Evolutionary conservation across 2,888 invertebrate genomes (phyloP).

Genomic region (Ennomos fuscantarius): DNA sequence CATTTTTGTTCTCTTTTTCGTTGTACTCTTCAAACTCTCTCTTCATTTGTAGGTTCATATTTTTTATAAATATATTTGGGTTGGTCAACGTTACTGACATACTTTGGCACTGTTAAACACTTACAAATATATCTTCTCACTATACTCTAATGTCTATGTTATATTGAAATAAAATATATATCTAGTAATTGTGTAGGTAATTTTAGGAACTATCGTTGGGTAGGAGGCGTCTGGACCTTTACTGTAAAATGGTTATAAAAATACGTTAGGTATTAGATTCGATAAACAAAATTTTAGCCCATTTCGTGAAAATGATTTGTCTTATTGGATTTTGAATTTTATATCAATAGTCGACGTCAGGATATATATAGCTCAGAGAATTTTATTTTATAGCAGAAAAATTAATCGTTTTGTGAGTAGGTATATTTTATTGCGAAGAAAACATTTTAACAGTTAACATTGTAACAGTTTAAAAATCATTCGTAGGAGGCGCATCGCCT

Average conservation of each 20-base stretch:
- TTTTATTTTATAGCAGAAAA: no score
- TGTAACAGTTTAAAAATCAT: no score
- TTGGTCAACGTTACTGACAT: slow-evolving; percentile 78
- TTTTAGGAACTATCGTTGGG: slow-evolving; percentile 86
- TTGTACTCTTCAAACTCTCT: slow-evolving; percentile 73
- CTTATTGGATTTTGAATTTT: no score
- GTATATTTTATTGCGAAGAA: no score
- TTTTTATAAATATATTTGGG: slow-evolving; percentile 72
- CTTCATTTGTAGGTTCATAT: slow-evolving; percentile 77
- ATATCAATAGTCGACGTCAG: no score
- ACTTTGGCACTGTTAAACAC: slow-evolving; percentile 49
- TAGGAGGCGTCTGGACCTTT: slow-evolving; percentile 78
- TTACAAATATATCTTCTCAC: slow-evolving; percentile 61
- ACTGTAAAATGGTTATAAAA: slow-evolving; percentile 16
- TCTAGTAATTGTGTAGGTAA: slow-evolving; percentile 82
- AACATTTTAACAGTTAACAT: no score
- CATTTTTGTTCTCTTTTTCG: slow-evolving; percentile 66
- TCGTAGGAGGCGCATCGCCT: no score
- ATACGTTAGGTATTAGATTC: neutral
- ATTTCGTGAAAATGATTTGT: slow-evolving; percentile 12
- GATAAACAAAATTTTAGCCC: slow-evolving; percentile 22
- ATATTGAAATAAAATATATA: slow-evolving; percentile 74
- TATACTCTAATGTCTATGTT: slow-evolving; percentile 62
- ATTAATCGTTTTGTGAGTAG: no score
- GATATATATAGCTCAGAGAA: no score